Evolutionary conservation across 2,113 vertebrate species (phyloP), one percentile per base, ranked within the genome.

Genomic region (Mystacornis crossleyi): DNA sequence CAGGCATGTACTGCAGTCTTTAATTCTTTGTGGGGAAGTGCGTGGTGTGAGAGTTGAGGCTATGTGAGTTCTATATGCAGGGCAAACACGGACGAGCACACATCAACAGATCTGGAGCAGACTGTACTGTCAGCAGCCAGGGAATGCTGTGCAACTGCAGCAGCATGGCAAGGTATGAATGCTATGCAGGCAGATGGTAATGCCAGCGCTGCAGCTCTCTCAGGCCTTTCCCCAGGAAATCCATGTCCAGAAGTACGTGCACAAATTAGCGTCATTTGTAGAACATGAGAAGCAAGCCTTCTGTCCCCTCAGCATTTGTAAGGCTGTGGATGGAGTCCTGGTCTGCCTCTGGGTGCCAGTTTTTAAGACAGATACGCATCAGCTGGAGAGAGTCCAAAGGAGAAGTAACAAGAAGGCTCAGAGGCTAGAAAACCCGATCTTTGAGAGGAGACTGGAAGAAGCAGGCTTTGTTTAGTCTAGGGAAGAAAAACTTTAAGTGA

Each of bases 391-490:
- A 65, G 50, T 75, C 95, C 94, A 90, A 69, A 88, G 90, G n/a
- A 95, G 40, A 94, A 69, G 53, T 64, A 93, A 90, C 17, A 69
- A 82, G 73, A 87, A 69, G 50, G 17, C 73, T 94, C 57, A 61
- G 62, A 93, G 74, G 78, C 90, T 82, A 65, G 77, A 81, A 93
- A 85, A 91, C 15, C 53, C 1, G 16, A 67, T 48, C 57, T 93
- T 79, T 75, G 53, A 64, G 48, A 36, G 85, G 23, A 88, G 40
- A 42, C 36, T 72, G 74, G 51, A 81, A 93, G 85, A 85, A 90
- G 24, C 23, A 43, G 40, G 9, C 66, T 86, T 90, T 93, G 57
- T 93, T 95, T 93, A 94, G 90, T 90, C 88, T 88, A 79, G 36
- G 18, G n/a, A 64, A 72, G 51, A 69, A 88, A 88, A 95, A 81